Evolutionary conservation across 1,140 invertebrate genomes (phyloP).

Genomic region (Zaprionus capensis): DNA sequence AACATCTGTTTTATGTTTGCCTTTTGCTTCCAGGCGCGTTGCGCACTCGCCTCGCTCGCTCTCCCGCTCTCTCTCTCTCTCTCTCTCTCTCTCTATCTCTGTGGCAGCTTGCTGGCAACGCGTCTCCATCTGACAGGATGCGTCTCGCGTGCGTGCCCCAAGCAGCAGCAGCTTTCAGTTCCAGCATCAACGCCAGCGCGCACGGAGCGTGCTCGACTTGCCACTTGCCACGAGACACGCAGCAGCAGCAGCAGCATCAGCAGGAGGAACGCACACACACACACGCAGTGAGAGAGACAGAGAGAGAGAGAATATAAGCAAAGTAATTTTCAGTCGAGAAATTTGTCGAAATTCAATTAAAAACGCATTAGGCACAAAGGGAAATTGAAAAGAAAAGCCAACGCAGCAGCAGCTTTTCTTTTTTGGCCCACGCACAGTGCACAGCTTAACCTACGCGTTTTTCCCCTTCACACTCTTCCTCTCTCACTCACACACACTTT

Average conservation of each 20-base stretch:
- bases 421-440: slow-evolving; percentile 22
- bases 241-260: slow-evolving; percentile 8
- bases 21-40: slow-evolving; percentile 62
- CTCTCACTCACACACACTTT: slow-evolving; percentile 22
- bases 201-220: slow-evolving; percentile 46
- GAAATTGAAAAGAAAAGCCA: slow-evolving; percentile 6
- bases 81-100: not conserved
- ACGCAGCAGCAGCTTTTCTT: slow-evolving; percentile 13
- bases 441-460: slow-evolving; percentile 37
- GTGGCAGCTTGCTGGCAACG: slow-evolving; percentile 48
- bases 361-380: slow-evolving; percentile 14
- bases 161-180: slow-evolving; percentile 54
- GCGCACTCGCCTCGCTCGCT: slow-evolving; percentile 16
- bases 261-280: slow-evolving; percentile 23
- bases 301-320: not conserved
- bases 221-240: slow-evolving; percentile 15
- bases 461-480: not conserved
- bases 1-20: slow-evolving; percentile 81
- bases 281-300: slow-evolving; percentile 17
- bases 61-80: not conserved
- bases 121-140: slow-evolving; percentile 14
- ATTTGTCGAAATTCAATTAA: slow-evolving; percentile 35
- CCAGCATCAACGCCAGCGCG: slow-evolving; percentile 74
- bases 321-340: slow-evolving; percentile 37
- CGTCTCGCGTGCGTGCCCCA: slow-evolving; percentile 4